Evolutionary conservation across 2,888 invertebrate species (phyloP).

Genomic region (Epicampocera succincta): DNA sequence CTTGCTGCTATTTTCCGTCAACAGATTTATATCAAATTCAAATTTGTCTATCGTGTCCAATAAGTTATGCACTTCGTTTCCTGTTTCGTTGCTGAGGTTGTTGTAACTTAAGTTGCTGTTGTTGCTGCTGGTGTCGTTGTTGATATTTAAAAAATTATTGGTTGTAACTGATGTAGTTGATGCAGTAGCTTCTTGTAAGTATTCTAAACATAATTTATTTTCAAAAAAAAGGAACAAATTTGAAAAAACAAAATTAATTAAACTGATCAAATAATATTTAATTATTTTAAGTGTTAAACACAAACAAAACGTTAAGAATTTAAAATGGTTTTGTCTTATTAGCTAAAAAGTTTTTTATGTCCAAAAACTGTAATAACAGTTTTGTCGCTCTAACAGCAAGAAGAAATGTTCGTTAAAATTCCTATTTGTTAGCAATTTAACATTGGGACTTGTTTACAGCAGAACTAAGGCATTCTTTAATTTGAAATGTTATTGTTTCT

Average conservation of each 20-base stretch:
- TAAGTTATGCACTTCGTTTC: slow-evolving; percentile 67
- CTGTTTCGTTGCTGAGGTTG: slow-evolving; percentile 71
- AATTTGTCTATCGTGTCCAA: slow-evolving; percentile 75
- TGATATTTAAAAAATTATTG: slow-evolving; percentile 73
- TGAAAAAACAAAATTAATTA: neutral
- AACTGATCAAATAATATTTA: neutral
- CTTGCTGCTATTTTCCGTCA: slow-evolving; percentile 71
- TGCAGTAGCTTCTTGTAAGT: slow-evolving; percentile 76
- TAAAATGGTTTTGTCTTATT: no score
- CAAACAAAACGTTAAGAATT: no score
- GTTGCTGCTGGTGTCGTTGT: slow-evolving; percentile 73
- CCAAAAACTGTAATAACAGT: slow-evolving; percentile 23
- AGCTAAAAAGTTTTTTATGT: slow-evolving; percentile 9
- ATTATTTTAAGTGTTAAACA: neutral
- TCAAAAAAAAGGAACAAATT: neutral
- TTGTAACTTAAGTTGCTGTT: slow-evolving; percentile 72
- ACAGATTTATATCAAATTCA: slow-evolving; percentile 79
- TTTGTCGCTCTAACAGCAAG: neutral
- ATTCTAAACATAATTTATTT: slow-evolving; percentile 73
- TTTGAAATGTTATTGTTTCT: neutral
- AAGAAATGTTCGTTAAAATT: no score
- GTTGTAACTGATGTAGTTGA: slow-evolving; percentile 68
- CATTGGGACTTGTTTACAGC: slow-evolving; percentile 1
- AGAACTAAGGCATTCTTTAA: neutral
- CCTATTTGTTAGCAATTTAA: neutral